Conservation (phyloP, 2,888 invertebrate species). For the Periphyllus acericola region DNA sequence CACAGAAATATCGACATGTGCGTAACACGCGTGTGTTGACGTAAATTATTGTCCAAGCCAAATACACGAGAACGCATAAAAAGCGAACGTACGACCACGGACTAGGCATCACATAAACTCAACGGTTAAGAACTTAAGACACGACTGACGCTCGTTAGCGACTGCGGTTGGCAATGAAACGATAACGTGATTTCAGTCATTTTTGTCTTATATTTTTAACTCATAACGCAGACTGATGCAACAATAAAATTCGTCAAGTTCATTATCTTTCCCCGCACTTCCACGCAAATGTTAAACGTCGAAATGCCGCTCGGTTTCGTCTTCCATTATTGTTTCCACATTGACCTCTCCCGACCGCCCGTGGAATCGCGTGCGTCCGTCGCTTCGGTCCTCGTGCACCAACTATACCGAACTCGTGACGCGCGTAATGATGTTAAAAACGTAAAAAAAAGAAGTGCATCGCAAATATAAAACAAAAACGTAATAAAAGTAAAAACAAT, state of each 20-base stretch:
- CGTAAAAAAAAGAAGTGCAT: conserved; percentile 18
- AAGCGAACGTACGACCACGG: background rate
- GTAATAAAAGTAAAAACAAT: conserved; percentile 19
- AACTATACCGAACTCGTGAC: conserved; percentile 20
- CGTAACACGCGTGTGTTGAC: too few species aligned
- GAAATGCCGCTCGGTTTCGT: conserved; percentile 22
- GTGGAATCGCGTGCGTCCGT: conserved; percentile 13
- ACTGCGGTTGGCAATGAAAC: conserved; percentile 30
- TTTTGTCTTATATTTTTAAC: conserved; percentile 32
- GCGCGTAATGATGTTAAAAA: conserved; percentile 25
- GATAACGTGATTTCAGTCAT: conserved; percentile 31
- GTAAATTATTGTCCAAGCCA: too few species aligned
- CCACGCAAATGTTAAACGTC: conserved; percentile 13
- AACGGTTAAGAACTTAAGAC: conserved; percentile 46
- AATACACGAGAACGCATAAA: conserved; percentile 9
- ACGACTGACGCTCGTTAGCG: conserved; percentile 19
- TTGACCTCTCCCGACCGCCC: background rate
- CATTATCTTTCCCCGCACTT: conserved; percentile 1
- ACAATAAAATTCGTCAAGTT: conserved; percentile 37
- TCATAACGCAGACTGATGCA: too few species aligned
- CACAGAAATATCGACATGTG: too few species aligned
- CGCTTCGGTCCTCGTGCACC: conserved; percentile 21
- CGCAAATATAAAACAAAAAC: conserved; percentile 1
- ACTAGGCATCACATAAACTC: background rate
- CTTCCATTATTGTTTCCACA: conserved; percentile 15